These are phyloP conservation scores for Catonia carolina DNA, from an alignment of 2,888 invertebrate species.

Conservation along the genomic window DNA sequence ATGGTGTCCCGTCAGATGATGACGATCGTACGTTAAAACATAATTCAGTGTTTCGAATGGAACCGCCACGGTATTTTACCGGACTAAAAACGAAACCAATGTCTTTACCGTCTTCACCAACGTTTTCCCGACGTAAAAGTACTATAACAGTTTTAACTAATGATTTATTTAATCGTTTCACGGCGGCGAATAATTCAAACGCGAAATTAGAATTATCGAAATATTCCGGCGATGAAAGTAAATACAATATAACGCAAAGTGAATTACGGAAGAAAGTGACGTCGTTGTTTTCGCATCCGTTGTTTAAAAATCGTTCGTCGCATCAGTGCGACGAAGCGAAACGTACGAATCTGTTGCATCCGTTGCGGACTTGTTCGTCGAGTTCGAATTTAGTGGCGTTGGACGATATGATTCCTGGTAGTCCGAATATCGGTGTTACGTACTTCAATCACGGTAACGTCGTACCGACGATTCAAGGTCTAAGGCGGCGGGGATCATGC, in stretches of 20 bases:
- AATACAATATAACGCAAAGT: not conserved
- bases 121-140: constrained; percentile 30
- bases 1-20: constrained; percentile 11
- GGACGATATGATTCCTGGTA: constrained; percentile 6
- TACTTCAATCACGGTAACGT: constrained; percentile 16
- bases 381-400: constrained; percentile 30
- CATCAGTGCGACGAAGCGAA: constrained; percentile 8
- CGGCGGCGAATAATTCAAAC: not conserved
- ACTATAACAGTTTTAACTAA: constrained; percentile 19
- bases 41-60: not conserved
- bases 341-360: constrained; percentile 17
- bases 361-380: constrained; percentile 30
- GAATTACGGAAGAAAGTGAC: constrained; percentile 30
- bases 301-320: constrained; percentile 41
- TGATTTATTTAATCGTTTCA: constrained; percentile 17
- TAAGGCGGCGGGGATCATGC: constrained; percentile 73
- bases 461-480: constrained; percentile 28
- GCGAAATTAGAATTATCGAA: constrained; percentile 18
- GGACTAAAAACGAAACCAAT: constrained; percentile 28
- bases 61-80: constrained; percentile 18
- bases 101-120: constrained; percentile 39
- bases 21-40: constrained; percentile 9
- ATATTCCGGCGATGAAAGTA: constrained; percentile 21
- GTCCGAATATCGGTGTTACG: not conserved
- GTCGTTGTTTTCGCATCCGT: constrained; percentile 54